Evolutionary conservation across 2,888 invertebrate genomes (phyloP).

Genomic region (Drosophila helvetica): DNA sequence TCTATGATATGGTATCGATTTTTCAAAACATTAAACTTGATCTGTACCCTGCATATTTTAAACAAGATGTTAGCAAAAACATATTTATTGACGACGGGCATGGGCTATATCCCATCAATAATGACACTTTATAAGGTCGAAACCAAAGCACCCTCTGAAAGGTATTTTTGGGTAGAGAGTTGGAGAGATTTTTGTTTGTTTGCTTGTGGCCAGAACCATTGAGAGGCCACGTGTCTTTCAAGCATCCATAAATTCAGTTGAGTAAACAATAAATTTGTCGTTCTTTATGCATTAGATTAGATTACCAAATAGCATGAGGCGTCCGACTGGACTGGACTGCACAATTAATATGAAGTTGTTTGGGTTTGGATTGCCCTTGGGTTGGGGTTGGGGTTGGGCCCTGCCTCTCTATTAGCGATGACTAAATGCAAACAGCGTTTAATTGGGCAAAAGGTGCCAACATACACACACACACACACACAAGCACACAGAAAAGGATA

Average conservation of each 20-base stretch:
- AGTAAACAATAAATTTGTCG: constrained; percentile 24
- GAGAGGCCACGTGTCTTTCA: constrained; percentile 22
- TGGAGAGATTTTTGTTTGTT: not conserved
- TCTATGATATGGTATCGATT: not conserved
- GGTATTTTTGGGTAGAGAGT: not conserved
- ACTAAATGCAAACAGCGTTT: constrained; percentile 21
- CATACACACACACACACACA: constrained; percentile 18
- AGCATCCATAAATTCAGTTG: constrained; percentile 51
- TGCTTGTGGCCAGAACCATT: not conserved
- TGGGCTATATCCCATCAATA: not conserved
- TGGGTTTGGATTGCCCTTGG: not conserved
- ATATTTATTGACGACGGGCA: too few species aligned
- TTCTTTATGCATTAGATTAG: constrained; percentile 26
- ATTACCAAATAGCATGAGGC: constrained; percentile 12
- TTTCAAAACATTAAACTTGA: not conserved
- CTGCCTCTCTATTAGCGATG: not conserved
- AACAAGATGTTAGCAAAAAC: too few species aligned
- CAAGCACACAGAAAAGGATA: too few species aligned
- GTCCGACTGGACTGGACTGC: not conserved
- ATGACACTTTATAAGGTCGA: not conserved
- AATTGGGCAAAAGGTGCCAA: constrained; percentile 15
- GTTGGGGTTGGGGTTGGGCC: not conserved
- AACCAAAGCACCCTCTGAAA: not conserved
- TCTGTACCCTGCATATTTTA: not conserved
- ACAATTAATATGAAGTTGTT: constrained; percentile 7